Conservation (phyloP, 23 tunicate species). For the Halocynthia aurantium region DNA sequence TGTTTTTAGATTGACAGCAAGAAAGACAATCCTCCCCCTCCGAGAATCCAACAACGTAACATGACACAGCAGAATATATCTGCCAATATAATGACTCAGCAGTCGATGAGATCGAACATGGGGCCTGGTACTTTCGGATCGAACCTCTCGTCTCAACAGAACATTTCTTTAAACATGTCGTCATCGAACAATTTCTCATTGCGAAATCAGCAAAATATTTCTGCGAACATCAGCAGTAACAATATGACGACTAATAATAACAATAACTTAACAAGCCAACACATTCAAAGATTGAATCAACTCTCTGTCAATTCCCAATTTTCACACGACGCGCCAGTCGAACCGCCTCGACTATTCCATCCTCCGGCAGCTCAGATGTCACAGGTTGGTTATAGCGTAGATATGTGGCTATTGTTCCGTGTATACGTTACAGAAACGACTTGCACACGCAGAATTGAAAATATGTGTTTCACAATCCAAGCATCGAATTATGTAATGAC, state of each 20-base stretch:
- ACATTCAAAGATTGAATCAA: slow-evolving; percentile 9
- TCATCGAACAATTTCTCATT: not conserved
- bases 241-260: slow-evolving; percentile 2
- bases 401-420: not conserved
- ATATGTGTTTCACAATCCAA: too few relatives aligned
- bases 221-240: not conserved
- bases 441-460: too few relatives aligned
- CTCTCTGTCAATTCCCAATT: slow-evolving; percentile 8
- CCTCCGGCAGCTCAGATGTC: slow-evolving; percentile 5
- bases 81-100: slow-evolving; percentile 20
- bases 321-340: slow-evolving; percentile 14
- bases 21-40: not conserved
- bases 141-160: slow-evolving; percentile 17
- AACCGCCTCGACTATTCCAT: slow-evolving; percentile 23
- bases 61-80: slow-evolving; percentile 14
- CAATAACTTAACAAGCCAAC: slow-evolving; percentile 20
- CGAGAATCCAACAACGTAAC: not conserved
- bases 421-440: not conserved
- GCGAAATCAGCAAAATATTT: slow-evolving; percentile 9
- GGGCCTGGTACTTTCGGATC: not conserved
- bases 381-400: not conserved
- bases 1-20: slow-evolving; percentile 13
- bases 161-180: slow-evolving; percentile 18
- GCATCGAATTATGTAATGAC: too few relatives aligned
- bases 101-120: not conserved